Percentiles rank a stretch among this genome's conserved stretches.
These are phyloP conservation scores for Mechanitis mazaeus DNA, from an alignment of 2,888 invertebrate species.

Conservation along the genomic window DNA sequence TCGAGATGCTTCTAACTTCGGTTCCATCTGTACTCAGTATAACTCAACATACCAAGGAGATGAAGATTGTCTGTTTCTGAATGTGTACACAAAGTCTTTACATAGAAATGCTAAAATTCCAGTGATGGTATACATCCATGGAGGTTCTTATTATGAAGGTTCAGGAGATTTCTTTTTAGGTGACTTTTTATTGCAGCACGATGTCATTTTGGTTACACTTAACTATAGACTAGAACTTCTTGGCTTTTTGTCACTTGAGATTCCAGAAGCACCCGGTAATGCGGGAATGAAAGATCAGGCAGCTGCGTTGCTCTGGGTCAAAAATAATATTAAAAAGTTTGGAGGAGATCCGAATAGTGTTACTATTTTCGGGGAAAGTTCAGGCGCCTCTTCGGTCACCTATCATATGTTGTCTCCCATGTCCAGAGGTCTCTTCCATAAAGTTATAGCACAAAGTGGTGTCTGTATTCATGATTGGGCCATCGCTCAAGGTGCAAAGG, in stretches of 20 bases:
- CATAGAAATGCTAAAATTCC: slow-evolving; percentile 36
- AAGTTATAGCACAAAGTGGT: slow-evolving; percentile 59
- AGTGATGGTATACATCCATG: slow-evolving; percentile 64
- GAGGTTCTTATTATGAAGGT: slow-evolving; percentile 58
- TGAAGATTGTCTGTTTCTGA: slow-evolving; percentile 51
- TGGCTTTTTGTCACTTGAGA: slow-evolving; percentile 54
- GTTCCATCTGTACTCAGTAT: slow-evolving; percentile 41
- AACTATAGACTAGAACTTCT: slow-evolving; percentile 62
- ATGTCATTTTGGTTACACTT: slow-evolving; percentile 52
- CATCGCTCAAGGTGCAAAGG: slow-evolving; percentile 15
- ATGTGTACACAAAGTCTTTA: slow-evolving; percentile 43
- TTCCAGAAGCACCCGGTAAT: slow-evolving; percentile 59
- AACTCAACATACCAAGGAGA: slow-evolving; percentile 40
- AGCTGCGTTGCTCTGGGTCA: slow-evolving; percentile 55
- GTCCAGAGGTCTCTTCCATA: slow-evolving; percentile 60
- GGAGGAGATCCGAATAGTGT: slow-evolving; percentile 59
- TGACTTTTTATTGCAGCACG: slow-evolving; percentile 49
- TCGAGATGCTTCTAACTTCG: slow-evolving; percentile 43
- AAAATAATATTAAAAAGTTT: slow-evolving; percentile 48
- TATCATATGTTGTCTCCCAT: slow-evolving; percentile 55
- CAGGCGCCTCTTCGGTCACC: slow-evolving; percentile 56
- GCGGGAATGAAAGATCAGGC: slow-evolving; percentile 60
- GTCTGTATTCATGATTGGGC: slow-evolving; percentile 54
- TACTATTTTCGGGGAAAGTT: slow-evolving; percentile 61
- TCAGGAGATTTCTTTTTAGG: slow-evolving; percentile 49